Base-by-base conservation (phyloP, 2,113 vertebrate species). In the Poeciliopsis turrubarensis region DNA sequence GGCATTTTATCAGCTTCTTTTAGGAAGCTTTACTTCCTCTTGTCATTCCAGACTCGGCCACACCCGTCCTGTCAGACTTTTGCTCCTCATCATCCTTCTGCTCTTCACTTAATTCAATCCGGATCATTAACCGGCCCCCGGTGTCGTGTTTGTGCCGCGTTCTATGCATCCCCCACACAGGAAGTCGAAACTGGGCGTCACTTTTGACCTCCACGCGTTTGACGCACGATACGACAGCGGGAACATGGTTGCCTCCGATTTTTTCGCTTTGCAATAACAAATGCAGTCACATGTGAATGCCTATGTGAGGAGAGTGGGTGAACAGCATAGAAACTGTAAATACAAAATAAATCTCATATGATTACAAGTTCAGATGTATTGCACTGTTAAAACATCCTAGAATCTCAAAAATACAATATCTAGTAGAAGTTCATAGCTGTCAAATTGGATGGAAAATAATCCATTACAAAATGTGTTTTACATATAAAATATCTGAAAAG, bases 61-160 rank as follows among this genome's bases (percentile, higher is more conserved):
- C 2, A 34, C 61, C 22, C 51, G 12, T 41, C 60, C 22, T 25
- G 51, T 57, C 51, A 3, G 25, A 25, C n/a, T 54, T 25, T 25
- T 54, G 7, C 22, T 15, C 66, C 60, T 12, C 5, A 69, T 19
- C 71, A 25, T 0, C 0, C 1, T 44, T 34, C 60, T 62, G 22
- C 5, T 15, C 34, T 41, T 27, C 7, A 65, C 51, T 73, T 72
- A 64, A 60, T 61, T 72, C 17, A 3, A 30, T 63, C 70, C 26
- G 29, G 34, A 62, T 61, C 22, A 34, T 31, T 69, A 64, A 73
- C 39, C n/a, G 27, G 68, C 22, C 51, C 51, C 65, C 51, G 25
- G 54, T 78, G 63, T 12, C 27, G 39, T n/a, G 60, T 72, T 67
- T 72, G 44, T 2, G 51, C 30, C 14, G 6, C 12, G n/a, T 9